A percentile compares a stretch with the other conserved stretches of the same genome.
Evolutionary conservation across 2,113 vertebrate genomes (phyloP).

Genomic region (Nycticebus coucang): DNA sequence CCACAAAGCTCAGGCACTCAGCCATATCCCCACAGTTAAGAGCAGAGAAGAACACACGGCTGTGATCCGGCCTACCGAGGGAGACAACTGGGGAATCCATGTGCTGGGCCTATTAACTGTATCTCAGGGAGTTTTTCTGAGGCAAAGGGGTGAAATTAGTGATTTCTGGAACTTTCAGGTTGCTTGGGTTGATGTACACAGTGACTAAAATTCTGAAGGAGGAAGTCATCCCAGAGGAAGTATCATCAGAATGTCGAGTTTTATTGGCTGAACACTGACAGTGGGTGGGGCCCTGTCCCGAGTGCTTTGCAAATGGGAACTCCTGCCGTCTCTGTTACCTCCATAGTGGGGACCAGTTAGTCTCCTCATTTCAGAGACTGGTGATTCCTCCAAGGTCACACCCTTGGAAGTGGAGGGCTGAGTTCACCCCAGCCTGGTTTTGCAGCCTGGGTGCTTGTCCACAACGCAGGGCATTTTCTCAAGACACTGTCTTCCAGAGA

Average conservation of each 20-base stretch:
- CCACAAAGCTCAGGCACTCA: too few species aligned
- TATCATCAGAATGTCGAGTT: neutral
- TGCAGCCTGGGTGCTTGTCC: neutral
- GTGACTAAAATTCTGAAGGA: neutral
- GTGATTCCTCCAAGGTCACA: neutral
- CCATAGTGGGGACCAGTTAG: neutral
- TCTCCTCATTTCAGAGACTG: neutral
- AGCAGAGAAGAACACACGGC: neutral
- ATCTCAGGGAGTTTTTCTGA: neutral
- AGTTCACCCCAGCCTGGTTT: neutral
- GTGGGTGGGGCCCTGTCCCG: neutral
- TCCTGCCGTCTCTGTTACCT: neutral
- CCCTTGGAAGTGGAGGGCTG: neutral
- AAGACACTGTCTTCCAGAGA: neutral
- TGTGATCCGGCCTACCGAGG: neutral
- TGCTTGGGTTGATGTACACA: neutral
- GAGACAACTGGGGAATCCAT: neutral
- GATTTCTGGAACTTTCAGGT: neutral
- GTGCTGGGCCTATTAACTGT: fast-evolving
- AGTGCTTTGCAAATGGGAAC: neutral
- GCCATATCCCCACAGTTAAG: neutral
- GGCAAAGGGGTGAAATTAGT: neutral
- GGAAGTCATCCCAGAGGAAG: neutral
- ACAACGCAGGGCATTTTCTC: neutral
- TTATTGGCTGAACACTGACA: neutral